phyloP scores from a whole-genome alignment of 1,140 invertebrate genomes.

The Parapsyche elsis region DNA sequence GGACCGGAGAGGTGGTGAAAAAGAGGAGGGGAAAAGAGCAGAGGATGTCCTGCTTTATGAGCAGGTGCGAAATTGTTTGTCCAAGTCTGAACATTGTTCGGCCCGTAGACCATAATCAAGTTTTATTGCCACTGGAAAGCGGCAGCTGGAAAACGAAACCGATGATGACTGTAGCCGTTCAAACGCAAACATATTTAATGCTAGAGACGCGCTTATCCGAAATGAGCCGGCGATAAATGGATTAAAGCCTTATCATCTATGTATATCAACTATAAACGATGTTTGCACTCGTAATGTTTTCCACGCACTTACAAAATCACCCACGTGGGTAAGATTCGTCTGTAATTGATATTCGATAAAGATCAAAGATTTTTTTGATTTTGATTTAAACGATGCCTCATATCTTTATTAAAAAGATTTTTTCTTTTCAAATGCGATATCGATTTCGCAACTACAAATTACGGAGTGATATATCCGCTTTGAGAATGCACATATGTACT shows the following conservation, averaged over 20 bases:
- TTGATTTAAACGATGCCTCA: no score
- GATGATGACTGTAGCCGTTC: background rate
- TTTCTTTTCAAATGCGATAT: no score
- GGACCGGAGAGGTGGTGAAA: background rate
- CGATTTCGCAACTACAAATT: no score
- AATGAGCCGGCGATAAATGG: background rate
- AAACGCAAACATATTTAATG: slow-evolving; percentile 4
- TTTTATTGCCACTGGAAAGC: slow-evolving; percentile 27
- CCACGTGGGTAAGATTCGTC: no score
- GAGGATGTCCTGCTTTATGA: slow-evolving; percentile 9
- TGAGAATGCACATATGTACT: no score
- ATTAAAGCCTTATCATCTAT: background rate
- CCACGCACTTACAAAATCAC: background rate
- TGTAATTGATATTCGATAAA: no score
- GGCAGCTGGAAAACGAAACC: background rate
- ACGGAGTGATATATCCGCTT: no score
- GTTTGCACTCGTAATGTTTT: background rate
- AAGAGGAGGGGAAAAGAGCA: background rate
- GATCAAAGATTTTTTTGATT: no score
- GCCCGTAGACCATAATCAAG: slow-evolving; percentile 27
- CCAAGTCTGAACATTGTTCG: background rate
- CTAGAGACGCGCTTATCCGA: background rate
- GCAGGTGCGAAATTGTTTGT: slow-evolving; percentile 40
- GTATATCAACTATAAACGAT: background rate
- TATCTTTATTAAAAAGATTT: no score